Percentiles rank a stretch among this genome's conserved stretches.
These are phyloP conservation scores for Pyrgus malvae DNA, from an alignment of 2,888 invertebrate species.

Conservation along the genomic window DNA sequence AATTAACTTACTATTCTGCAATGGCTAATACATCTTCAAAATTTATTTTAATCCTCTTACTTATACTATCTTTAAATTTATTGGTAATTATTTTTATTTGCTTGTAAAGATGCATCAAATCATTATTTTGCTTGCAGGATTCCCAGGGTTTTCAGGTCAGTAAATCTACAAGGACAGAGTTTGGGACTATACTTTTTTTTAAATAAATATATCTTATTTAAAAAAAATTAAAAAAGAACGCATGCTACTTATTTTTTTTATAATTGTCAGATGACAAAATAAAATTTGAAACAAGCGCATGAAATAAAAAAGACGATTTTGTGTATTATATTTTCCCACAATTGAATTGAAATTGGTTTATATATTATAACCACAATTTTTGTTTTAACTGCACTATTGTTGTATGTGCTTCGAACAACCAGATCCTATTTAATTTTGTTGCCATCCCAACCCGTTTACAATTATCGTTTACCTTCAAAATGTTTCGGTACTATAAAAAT, in stretches of 20 bases:
- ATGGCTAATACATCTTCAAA: neutral
- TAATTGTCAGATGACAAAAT: too few relatives aligned
- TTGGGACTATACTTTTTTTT: neutral
- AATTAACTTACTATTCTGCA: neutral
- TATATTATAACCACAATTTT: constrained; percentile 2
- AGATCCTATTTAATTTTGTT: neutral
- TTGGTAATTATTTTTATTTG: constrained; percentile 28
- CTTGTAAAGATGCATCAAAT: constrained; percentile 51
- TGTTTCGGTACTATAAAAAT: neutral
- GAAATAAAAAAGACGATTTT: too few relatives aligned
- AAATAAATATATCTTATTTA: neutral
- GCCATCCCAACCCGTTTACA: neutral
- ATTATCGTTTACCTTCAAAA: neutral
- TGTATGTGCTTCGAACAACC: constrained; percentile 2
- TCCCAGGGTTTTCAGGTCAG: constrained; percentile 81
- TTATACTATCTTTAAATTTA: neutral
- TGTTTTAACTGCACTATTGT: constrained; percentile 7
- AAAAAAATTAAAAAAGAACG: neutral
- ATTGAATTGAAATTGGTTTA: neutral
- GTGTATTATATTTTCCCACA: too few relatives aligned
- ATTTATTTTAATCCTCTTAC: neutral
- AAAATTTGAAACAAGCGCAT: too few relatives aligned
- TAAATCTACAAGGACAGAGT: constrained; percentile 37
- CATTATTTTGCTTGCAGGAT: constrained; percentile 76
- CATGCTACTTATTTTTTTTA: too few relatives aligned